Base-by-base conservation (phyloP, 2,113 vertebrate species). In the Psilopsiagon aurifrons region DNA sequence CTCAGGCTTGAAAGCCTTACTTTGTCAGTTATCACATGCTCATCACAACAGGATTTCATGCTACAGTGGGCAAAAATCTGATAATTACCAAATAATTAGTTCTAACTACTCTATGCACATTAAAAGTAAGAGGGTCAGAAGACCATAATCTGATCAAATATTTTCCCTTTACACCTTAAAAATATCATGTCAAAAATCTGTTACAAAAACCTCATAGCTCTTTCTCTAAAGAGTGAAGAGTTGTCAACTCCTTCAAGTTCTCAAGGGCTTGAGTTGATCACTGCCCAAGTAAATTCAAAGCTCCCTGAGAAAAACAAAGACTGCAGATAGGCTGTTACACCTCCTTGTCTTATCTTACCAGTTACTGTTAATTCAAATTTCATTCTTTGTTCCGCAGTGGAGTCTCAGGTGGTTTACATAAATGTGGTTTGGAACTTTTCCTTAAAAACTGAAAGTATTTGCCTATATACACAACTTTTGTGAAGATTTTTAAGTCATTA, bases 11-110 rank as follows among this genome's bases (percentile, higher is more conserved):
- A 91, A 71, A 90, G 55, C 55, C 86, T 93, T 80, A 75, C 70
- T 94, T 92, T 81, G 85, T 95, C 92, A 71, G 75, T 92, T 93
- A 83, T 86, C 67, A 63, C 78, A 90, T 81, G 76, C 44, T 92
- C 46, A 81, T 94, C 92, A 81, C 76, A 95, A 86, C 43, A 88
- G 68, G 59, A 75, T 91, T 92, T 92, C 86, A 79, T 82, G 73
- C 35, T 86, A 80, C 1, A 2, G 60, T 31, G 39, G 41, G 59
- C 46, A 90, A 93, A 95, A 86, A 47, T 33, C 31, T 83, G 68
- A 88, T 46, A 59, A 47, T 79, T 92, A 75, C 14, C 28, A 67
- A 88, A 86, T 79, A 90, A 86, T 82, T 83, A 60, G 27, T 70
- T 92, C 24, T 71, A 85, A 81, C 39, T 90, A 51, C 29, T 41